Base-by-base conservation (phyloP, 2,888 invertebrate genomes). In the Bedellia somnulentella region DNA sequence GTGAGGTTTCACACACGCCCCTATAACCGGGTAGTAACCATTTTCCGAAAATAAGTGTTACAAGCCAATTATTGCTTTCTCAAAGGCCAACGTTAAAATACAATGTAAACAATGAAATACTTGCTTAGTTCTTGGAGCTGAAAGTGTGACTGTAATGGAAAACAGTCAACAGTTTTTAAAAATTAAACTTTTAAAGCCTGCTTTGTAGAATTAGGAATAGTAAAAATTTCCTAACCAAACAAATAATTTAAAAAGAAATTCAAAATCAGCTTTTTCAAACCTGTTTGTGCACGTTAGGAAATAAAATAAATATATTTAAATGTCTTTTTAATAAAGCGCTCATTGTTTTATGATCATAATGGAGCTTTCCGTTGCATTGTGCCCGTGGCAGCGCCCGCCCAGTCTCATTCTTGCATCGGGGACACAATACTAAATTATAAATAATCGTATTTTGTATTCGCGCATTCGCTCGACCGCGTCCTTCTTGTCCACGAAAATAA, bases 241-340 rank as follows among this genome's bases (percentile, higher is more conserved):
- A n/a, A n/a, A n/a, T n/a, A n/a, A n/a, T n/a, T n/a, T n/a, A n/a
- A n/a, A n/a, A n/a, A n/a, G n/a, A n/a, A n/a, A n/a, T n/a, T n/a
- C n/a, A n/a, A n/a, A n/a, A n/a, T n/a, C n/a, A n/a, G n/a, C n/a
- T n/a, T n/a, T n/a, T n/a, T n/a, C n/a, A n/a, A n/a, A n/a, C n/a
- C n/a, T n/a, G n/a, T n/a, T n/a, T n/a, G n/a, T n/a, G n/a, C n/a
- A n/a, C n/a, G n/a, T n/a, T n/a, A n/a, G n/a, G n/a, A n/a, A n/a
- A n/a, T n/a, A n/a, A n/a, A 68, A 70, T 70, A 71, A 66, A 73
- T 71, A 70, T 68, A 68, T 18, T 63, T 63, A 66, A 71, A 73
- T 68, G 68, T 73, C 73, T 73, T 71, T 71, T 73, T 73, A 75
- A 75, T 75, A 75, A 66, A 67, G 63, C 51, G 29, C 52, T 54